These are phyloP conservation scores for Halcyon senegalensis DNA, from an alignment of 2,113 vertebrate species.

Conservation along the genomic window DNA sequence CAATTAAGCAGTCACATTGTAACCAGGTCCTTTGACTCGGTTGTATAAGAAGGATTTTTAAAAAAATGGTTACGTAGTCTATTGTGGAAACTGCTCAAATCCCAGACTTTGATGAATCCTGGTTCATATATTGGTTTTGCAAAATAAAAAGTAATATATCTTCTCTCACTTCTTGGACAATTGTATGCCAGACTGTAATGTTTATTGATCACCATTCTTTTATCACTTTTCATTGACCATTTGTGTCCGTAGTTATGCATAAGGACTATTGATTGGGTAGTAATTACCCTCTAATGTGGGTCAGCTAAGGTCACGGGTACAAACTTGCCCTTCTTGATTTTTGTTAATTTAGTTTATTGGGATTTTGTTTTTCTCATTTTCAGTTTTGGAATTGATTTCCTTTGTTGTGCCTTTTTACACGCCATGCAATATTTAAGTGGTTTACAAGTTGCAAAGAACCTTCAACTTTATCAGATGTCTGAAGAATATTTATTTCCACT, in stretches of 20 bases:
- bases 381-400: conserved; percentile 48
- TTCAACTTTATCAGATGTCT: background rate
- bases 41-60: background rate
- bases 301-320: conserved; percentile 58
- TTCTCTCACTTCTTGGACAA: background rate
- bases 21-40: background rate
- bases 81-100: background rate
- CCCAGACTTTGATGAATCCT: background rate
- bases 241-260: conserved; percentile 64
- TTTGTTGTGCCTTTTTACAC: conserved; percentile 29
- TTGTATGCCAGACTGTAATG: background rate
- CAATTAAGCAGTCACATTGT: background rate
- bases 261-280: conserved; percentile 69
- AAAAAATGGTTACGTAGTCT: background rate
- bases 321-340: conserved; percentile 67
- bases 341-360: conserved; percentile 75
- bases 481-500: background rate
- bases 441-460: background rate
- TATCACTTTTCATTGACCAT: conserved; percentile 69
- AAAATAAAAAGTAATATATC: background rate
- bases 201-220: conserved; percentile 72
- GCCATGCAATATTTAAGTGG: conserved; percentile 32
- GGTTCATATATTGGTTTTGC: background rate
- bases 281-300: conserved; percentile 73
- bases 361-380: conserved; percentile 75